Conservation (phyloP, 2,888 invertebrate genomes). For the Carabus problematicus region DNA sequence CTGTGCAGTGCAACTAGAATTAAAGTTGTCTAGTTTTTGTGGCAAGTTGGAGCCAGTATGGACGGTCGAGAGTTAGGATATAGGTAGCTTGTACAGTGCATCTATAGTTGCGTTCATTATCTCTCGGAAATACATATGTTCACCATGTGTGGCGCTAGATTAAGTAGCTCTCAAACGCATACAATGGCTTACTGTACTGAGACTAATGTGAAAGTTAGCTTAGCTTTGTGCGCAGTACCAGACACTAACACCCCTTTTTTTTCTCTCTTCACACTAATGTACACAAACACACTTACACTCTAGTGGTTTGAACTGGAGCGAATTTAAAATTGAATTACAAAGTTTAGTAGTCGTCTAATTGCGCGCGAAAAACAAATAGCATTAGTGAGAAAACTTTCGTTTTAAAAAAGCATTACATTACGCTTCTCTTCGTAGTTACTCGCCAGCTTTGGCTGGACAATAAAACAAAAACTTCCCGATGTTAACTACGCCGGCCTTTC, state of each 20-base stretch:
- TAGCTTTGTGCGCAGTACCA: neutral
- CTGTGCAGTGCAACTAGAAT: too few species aligned
- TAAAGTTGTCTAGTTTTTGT: too few species aligned
- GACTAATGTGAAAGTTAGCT: constrained; percentile 32
- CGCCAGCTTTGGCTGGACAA: neutral
- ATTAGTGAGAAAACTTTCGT: constrained; percentile 31
- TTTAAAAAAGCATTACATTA: constrained; percentile 35
- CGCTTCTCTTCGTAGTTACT: constrained; percentile 29
- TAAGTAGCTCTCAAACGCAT: constrained; percentile 27
- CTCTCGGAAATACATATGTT: constrained; percentile 25
- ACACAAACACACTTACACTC: too few species aligned
- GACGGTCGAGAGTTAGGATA: too few species aligned
- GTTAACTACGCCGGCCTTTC: constrained; percentile 6
- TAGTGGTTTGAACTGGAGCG: constrained; percentile 14
- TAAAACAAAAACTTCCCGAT: constrained; percentile 30
- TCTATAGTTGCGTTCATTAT: constrained; percentile 18
- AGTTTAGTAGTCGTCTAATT: constrained; percentile 39
- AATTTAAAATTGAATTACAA: constrained; percentile 39
- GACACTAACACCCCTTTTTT: neutral
- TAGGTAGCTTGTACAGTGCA: too few species aligned
- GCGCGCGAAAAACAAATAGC: constrained; percentile 38
- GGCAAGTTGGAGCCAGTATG: too few species aligned
- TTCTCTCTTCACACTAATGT: constrained; percentile 10
- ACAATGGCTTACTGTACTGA: constrained; percentile 7
- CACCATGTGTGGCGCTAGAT: constrained; percentile 1